These are phyloP conservation scores for Ruditapes philippinarum DNA, from an alignment of 1,140 invertebrate genomes.

Conservation along the genomic window DNA sequence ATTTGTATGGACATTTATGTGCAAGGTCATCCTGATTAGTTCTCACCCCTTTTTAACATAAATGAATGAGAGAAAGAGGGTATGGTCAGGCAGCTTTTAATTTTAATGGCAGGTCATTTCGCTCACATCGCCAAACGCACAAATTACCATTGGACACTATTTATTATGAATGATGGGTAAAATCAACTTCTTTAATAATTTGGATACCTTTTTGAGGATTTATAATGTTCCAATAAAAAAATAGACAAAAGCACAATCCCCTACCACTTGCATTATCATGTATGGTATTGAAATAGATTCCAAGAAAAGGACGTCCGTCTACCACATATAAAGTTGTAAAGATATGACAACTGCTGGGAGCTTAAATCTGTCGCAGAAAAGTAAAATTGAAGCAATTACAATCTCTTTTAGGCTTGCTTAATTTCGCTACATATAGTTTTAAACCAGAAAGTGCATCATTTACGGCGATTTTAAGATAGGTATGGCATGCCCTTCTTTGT, in stretches of 20 bases:
- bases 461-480: slow-evolving; percentile 41
- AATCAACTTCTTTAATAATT: background rate
- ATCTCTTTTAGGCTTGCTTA: slow-evolving; percentile 48
- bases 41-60: background rate
- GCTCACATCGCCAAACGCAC: slow-evolving; percentile 7
- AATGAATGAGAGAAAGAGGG: background rate
- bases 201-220: background rate
- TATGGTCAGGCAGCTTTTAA: slow-evolving; percentile 23
- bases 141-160: background rate
- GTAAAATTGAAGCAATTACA: slow-evolving; percentile 45
- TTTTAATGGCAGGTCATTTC: slow-evolving; percentile 6
- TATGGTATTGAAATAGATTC: slow-evolving; percentile 45
- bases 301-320: background rate
- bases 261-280: slow-evolving; percentile 32
- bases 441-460: slow-evolving; percentile 45
- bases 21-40: background rate
- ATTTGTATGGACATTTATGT: slow-evolving; percentile 22
- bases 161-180: background rate
- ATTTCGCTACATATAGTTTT: slow-evolving; percentile 22
- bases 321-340: background rate
- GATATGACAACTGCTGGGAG: background rate
- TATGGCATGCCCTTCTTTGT: slow-evolving; percentile 38
- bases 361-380: background rate
- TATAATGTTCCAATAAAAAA: slow-evolving; percentile 46
- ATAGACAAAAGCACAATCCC: background rate